These are phyloP conservation scores for Rhynchonycteris naso DNA, from an alignment of 2,797 vertebrate genomes.

Conservation along the genomic window DNA sequence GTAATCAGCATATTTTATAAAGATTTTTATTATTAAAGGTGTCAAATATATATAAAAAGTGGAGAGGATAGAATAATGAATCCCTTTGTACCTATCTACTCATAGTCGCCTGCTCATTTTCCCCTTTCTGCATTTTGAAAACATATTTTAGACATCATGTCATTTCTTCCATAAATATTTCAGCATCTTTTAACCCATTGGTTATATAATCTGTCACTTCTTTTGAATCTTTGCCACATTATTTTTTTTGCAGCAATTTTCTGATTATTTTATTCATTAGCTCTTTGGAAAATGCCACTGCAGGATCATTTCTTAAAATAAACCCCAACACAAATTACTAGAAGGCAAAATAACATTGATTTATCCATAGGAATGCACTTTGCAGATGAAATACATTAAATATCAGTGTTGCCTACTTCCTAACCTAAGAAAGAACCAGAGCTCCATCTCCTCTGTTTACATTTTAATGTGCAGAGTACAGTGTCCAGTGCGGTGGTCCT, in stretches of 20 bases:
- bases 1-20: slow-evolving; percentile 6
- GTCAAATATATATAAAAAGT: background rate
- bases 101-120: background rate
- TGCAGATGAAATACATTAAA: background rate
- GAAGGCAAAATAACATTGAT: background rate
- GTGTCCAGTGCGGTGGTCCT: background rate
- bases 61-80: background rate
- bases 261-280: slow-evolving; percentile 12
- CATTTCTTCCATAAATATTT: slow-evolving; percentile 22
- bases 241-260: slow-evolving; percentile 41
- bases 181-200: slow-evolving; percentile 13
- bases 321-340: background rate
- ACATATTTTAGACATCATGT: background rate
- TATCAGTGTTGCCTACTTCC: background rate
- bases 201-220: background rate
- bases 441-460: background rate
- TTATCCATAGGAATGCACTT: background rate
- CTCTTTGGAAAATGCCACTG: slow-evolving; percentile 46
- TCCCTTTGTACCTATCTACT: background rate
- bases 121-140: background rate
- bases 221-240: background rate
- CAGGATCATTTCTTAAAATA: slow-evolving; percentile 28
- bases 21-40: background rate
- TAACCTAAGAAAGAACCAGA: background rate
- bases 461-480: background rate